Base-by-base conservation (phyloP, 35 echinoderm and acorn worm species). In the Apostichopus japonicus region DNA sequence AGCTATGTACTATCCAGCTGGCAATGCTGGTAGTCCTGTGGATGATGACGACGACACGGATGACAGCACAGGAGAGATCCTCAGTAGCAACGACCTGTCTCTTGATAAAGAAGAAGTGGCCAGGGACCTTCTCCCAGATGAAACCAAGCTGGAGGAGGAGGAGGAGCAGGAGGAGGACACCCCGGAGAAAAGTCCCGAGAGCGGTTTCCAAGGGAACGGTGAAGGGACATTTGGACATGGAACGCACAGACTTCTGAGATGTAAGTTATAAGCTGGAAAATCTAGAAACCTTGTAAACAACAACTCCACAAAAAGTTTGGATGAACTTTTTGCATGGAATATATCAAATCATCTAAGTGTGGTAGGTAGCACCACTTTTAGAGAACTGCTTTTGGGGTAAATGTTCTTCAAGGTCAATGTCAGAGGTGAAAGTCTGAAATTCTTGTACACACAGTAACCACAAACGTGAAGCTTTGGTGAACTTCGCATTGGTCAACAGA, bases 91-190 rank as follows among this genome's bases (percentile, higher is more conserved):
- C 72, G 91, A 97, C 75, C 79, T 97, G 8, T 94, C 96, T 4
- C 96, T 97, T 0, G 96, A 97, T 87, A 97, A 97, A 83, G 96
- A 97, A 22, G 82, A 97, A 80, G 93, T 97, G 55, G 96, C 93
- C 23, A 79, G 93, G 54, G 96, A 97, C 87, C 93, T 97, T 1
- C 87, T 97, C 54, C 96, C 91, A 79, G 79, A 94, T 80, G 93
- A 94, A 56, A 56, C 79, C 23, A 78, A 92, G 22, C 70, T 93
- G 14, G 79, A 94, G 19, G 80, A 91, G 24, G 93, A 94, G 15
- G 86, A 96, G 23, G 79, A 94, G 33, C 71, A 91, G 55, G 93
- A 94, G 55, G 23, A 73, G 19, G 19, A 56, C 25, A 25, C 86
- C 61, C 91, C 17, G n/a, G 91, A 70, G 23, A 92, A 92, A 16